A percentile compares a stretch with the other conserved stretches of the same genome.
Conservation (phyloP, 2,797 vertebrate genomes). For the Graptemys geographica region DNA sequence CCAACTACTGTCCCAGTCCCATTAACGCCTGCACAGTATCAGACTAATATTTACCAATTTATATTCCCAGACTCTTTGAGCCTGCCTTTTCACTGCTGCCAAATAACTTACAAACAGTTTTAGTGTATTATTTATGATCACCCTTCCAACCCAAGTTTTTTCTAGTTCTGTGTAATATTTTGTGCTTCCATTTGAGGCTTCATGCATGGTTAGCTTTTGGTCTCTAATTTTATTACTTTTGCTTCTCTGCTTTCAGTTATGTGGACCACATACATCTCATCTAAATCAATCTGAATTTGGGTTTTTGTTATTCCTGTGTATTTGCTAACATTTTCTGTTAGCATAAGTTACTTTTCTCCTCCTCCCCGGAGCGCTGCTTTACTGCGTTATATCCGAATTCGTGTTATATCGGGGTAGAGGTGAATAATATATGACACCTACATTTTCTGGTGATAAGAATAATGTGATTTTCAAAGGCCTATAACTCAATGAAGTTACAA, state of each 20-base stretch:
- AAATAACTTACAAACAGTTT: conserved; percentile 15
- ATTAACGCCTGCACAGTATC: neutral
- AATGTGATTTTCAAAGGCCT: neutral
- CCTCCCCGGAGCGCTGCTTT: too few species aligned
- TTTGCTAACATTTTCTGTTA: neutral
- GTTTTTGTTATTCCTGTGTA: neutral
- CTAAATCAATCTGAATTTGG: neutral
- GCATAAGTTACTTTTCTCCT: neutral
- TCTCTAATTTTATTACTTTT: neutral
- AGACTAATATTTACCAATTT: conserved; percentile 35
- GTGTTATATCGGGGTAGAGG: too few species aligned
- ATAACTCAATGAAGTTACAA: neutral
- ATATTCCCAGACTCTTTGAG: conserved; percentile 37
- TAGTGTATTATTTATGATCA: conserved; percentile 45
- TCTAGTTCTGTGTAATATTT: neutral
- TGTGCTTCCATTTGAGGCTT: neutral
- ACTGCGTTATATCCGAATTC: too few species aligned
- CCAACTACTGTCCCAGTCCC: conserved; percentile 16
- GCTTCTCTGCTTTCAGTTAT: neutral
- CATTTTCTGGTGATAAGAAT: neutral
- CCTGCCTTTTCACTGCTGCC: conserved; percentile 16
- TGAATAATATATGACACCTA: neutral
- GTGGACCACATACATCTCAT: neutral
- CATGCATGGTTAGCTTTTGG: neutral
- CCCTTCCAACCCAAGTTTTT: conserved; percentile 2